Evolutionary conservation across 2,797 vertebrate species (phyloP).

Genomic region (Menidia menidia): DNA sequence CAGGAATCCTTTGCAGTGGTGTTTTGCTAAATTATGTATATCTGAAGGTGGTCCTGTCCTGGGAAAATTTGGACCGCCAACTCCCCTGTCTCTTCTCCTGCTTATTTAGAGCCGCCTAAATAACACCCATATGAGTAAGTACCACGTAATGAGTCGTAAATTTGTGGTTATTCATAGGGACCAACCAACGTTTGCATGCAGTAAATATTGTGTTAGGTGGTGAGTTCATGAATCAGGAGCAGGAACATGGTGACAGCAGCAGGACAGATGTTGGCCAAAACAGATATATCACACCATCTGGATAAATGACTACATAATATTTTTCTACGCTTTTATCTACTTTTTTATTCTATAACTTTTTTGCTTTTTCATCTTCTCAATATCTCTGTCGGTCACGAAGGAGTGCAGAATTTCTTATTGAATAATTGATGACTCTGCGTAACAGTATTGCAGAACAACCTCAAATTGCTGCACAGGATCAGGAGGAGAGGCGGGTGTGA

Average conservation of each 20-base stretch:
- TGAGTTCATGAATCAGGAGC: conserved; percentile 31
- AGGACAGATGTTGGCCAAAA: conserved; percentile 27
- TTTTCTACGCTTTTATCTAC: not conserved
- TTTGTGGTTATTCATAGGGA: conserved; percentile 47
- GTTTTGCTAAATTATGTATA: conserved; percentile 20
- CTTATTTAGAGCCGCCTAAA: conserved; percentile 2
- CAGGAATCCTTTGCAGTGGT: conserved; percentile 8
- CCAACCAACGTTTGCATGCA: conserved; percentile 7
- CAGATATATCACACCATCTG: conserved; percentile 29
- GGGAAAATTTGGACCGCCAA: conserved; percentile 9
- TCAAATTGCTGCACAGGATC: conserved; percentile 71
- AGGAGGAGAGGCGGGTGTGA: conserved; percentile 47
- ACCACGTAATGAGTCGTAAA: conserved; percentile 26
- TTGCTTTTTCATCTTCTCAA: conserved; percentile 41
- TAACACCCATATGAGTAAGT: conserved; percentile 8
- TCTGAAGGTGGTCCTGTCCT: conserved; percentile 6
- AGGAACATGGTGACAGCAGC: conserved; percentile 5
- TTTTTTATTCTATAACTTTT: conserved; percentile 22
- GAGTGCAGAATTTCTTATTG: conserved; percentile 72
- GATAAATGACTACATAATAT: conserved; percentile 15
- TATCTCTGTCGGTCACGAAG: conserved; percentile 58
- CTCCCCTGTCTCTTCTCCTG: conserved; percentile 3
- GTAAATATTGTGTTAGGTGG: conserved; percentile 29
- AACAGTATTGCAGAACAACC: conserved; percentile 73
- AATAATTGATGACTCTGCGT: conserved; percentile 82